These are phyloP conservation scores for Ceratoteleas bidentatus DNA, from an alignment of 1,140 invertebrate species.

Conservation along the genomic window DNA sequence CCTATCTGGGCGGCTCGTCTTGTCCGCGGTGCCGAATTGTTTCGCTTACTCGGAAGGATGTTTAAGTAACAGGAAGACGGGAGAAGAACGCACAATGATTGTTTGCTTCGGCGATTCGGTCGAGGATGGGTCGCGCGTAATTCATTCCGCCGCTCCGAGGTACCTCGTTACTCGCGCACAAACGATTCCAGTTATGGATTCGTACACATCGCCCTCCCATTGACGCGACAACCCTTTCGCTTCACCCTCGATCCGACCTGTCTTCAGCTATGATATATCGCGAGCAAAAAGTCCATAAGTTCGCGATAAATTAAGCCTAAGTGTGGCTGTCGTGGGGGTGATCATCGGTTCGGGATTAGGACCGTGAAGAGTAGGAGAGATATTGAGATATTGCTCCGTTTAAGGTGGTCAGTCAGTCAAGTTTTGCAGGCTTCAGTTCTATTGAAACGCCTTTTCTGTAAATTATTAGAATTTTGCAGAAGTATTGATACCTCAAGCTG, in stretches of 20 bases:
- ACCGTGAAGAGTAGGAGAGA: background rate
- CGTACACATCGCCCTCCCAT: slow-evolving; percentile 76
- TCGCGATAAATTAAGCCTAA: slow-evolving; percentile 41
- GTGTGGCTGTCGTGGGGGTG: slow-evolving; percentile 16
- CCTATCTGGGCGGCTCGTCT: slow-evolving; percentile 50
- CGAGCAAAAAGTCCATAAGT: slow-evolving; percentile 41
- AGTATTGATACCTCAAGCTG: too few relatives aligned
- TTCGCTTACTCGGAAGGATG: slow-evolving; percentile 27
- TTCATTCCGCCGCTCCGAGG: slow-evolving; percentile 73
- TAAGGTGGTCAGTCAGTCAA: background rate
- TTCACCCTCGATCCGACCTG: slow-evolving; percentile 49
- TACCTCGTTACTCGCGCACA: slow-evolving; percentile 75
- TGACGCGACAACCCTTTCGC: slow-evolving; percentile 74
- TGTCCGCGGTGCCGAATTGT: slow-evolving; percentile 27
- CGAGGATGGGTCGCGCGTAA: slow-evolving; percentile 66
- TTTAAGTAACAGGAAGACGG: slow-evolving; percentile 12
- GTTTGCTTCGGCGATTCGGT: slow-evolving; percentile 8
- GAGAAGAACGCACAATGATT: background rate
- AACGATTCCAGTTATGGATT: slow-evolving; percentile 75
- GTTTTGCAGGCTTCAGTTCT: background rate
- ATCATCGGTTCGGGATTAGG: slow-evolving; percentile 6
- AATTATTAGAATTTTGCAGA: too few relatives aligned
- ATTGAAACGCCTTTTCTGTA: too few relatives aligned
- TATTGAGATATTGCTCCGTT: background rate
- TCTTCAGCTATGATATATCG: slow-evolving; percentile 39